These are phyloP conservation scores for Lucifuga dentata DNA, from an alignment of 2,113 vertebrate genomes.

Conservation along the genomic window DNA sequence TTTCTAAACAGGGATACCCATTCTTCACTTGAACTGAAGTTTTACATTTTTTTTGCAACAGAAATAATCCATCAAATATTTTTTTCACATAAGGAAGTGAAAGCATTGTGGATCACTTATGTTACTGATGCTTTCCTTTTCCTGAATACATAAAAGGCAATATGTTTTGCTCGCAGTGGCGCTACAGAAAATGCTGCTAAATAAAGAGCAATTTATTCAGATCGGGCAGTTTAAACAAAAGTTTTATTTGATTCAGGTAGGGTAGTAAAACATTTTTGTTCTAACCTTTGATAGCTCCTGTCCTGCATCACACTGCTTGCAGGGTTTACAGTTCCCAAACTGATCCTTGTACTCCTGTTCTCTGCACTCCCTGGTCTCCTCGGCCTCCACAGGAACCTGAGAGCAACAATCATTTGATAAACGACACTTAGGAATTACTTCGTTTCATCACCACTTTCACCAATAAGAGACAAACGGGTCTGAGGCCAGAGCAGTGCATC, in stretches of 20 bases:
- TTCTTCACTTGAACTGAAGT: constrained; percentile 44
- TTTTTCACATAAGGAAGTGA: constrained; percentile 31
- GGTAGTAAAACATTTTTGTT: not conserved
- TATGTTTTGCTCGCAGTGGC: constrained; percentile 11
- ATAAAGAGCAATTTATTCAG: not conserved
- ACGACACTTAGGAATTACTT: constrained; percentile 59
- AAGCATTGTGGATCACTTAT: constrained; percentile 26
- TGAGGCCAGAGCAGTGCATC: constrained; percentile 21
- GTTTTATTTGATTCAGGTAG: not conserved
- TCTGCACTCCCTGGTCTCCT: constrained; percentile 90
- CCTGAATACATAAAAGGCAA: constrained; percentile 23
- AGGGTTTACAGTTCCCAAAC: constrained; percentile 88
- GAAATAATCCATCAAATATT: constrained; percentile 9
- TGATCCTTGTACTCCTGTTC: constrained; percentile 93
- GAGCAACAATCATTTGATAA: constrained; percentile 45
- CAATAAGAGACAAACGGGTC: constrained; percentile 38
- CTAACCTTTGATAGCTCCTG: constrained; percentile 95
- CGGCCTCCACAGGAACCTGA: constrained; percentile 86
- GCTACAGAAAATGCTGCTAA: not conserved
- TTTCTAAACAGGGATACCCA: constrained; percentile 59
- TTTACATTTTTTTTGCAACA: not conserved
- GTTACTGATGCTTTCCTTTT: constrained; percentile 38
- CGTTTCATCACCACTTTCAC: constrained; percentile 57
- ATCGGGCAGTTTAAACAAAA: not conserved
- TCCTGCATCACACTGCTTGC: constrained; percentile 94